Conservation (phyloP, 2,888 invertebrate genomes). For the Phortica okadai region DNA sequence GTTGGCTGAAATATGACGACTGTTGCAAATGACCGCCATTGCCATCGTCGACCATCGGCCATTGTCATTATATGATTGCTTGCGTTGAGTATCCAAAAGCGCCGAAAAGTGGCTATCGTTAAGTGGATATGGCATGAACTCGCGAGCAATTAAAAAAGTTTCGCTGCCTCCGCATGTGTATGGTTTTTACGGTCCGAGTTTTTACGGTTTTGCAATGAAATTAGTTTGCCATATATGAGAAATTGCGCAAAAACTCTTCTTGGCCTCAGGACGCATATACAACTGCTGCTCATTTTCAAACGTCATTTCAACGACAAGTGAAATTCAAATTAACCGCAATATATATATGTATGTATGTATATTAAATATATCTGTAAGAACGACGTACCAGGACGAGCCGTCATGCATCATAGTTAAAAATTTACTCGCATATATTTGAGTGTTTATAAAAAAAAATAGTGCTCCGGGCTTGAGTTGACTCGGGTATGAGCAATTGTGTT, state of each 20-base stretch:
- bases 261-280: not conserved
- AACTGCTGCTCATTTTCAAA: not conserved
- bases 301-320: not conserved
- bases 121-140: slow-evolving; percentile 23
- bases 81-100: not conserved
- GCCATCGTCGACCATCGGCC: not conserved
- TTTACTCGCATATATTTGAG: slow-evolving; percentile 5
- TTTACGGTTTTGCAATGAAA: slow-evolving; percentile 32
- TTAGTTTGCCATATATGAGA: slow-evolving; percentile 37
- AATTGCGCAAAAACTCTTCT: not conserved
- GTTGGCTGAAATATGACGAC: slow-evolving; percentile 7
- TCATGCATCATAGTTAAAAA: slow-evolving; percentile 14
- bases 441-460: slow-evolving; percentile 25
- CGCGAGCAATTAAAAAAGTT: slow-evolving; percentile 35
- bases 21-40: not conserved
- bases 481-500: not conserved
- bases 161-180: not conserved
- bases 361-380: not conserved
- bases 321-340: slow-evolving; percentile 61
- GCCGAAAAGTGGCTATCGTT: slow-evolving; percentile 29
- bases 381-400: not conserved
- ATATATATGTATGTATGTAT: slow-evolving; percentile 53
- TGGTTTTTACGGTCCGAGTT: not conserved
- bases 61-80: not conserved
- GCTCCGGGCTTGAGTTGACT: no score